Base-by-base conservation (phyloP, 2,888 invertebrate genomes). In the Acleris holmiana region DNA sequence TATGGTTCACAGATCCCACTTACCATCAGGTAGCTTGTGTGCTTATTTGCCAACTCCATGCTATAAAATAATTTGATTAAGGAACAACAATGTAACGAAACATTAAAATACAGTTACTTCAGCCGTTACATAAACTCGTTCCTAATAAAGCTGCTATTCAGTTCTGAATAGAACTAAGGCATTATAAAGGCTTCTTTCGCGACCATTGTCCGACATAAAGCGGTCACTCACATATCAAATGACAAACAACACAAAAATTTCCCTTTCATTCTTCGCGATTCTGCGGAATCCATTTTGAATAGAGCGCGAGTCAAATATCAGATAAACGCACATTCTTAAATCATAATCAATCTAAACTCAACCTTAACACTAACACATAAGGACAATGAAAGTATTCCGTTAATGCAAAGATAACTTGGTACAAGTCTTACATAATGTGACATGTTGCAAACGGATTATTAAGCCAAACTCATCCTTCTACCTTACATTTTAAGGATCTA, bases 191-290 rank as follows among this genome's bases (percentile, higher is more conserved):
- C 51, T 48, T 21, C 63, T 47, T 46, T 64, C 53, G 18, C 64
- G 41, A 44, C 58, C 58, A 44, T 54, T 64, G 29, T 53, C 41
- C 41, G 53, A 59, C 55, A 60, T 65, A 65, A 65, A 65, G 55
- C 65, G 65, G 65, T 65, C 60, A 60, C 44, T 55, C 41, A 65
- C 65, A 55, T 65, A 65, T 65, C 65, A 44, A 55, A 59, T 65
- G 65, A 65, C 65, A 59, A 65, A 60, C 55, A 25, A 49, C 59
- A 60, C 51, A 65, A 56, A 58, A 64, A 60, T 67, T 67, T 67
- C 64, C 55, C 67, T 67, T 67, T 66, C 61, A 65, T 65, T 67
- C 64, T 60, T 60, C 60, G 64, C 58, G 66, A 62, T 63, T 67
- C 50, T 46, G 55, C 40, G 50, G 48, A 67, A 55, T 58, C 64